Evolutionary conservation across 2,888 invertebrate species (phyloP).

Genomic region (Patella depressa): DNA sequence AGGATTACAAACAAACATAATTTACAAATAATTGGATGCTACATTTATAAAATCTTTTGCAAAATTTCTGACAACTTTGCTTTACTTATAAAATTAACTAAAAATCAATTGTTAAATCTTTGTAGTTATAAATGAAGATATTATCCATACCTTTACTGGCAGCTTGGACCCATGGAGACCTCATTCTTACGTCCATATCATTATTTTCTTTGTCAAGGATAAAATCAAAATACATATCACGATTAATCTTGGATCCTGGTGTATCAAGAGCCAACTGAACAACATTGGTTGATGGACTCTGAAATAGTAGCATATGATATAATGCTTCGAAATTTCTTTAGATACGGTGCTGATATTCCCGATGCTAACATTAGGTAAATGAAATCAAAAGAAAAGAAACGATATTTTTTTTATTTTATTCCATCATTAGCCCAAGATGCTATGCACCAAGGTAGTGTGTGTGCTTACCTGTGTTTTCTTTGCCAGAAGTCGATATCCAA

Average conservation of each 20-base stretch:
- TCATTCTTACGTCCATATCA: slow-evolving; percentile 48
- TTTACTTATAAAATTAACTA: too few species aligned
- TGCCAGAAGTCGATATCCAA: slow-evolving; percentile 44
- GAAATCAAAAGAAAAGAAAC: background rate
- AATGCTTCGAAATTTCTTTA: too few species aligned
- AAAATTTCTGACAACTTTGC: too few species aligned
- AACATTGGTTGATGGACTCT: slow-evolving; percentile 43
- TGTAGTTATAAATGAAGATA: background rate
- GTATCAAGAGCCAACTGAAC: slow-evolving; percentile 79
- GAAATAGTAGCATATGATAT: slow-evolving; percentile 18
- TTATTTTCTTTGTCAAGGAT: slow-evolving; percentile 54
- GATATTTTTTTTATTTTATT: too few species aligned
- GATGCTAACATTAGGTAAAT: background rate
- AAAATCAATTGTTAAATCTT: too few species aligned
- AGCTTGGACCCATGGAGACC: slow-evolving; percentile 66
- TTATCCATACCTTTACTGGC: slow-evolving; percentile 43
- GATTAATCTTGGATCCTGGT: slow-evolving; percentile 83
- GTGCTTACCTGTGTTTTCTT: slow-evolving; percentile 26
- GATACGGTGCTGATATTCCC: too few species aligned
- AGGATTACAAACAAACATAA: too few species aligned
- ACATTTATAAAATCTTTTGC: too few species aligned
- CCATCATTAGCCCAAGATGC: too few species aligned
- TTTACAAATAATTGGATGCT: too few species aligned
- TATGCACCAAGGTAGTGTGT: too few species aligned
- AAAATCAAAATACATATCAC: slow-evolving; percentile 73